Evolutionary conservation across 1,140 invertebrate genomes (phyloP), one percentile per base, ranked within the genome.

Genomic region (silkworm (Bombyx mori)): DNA sequence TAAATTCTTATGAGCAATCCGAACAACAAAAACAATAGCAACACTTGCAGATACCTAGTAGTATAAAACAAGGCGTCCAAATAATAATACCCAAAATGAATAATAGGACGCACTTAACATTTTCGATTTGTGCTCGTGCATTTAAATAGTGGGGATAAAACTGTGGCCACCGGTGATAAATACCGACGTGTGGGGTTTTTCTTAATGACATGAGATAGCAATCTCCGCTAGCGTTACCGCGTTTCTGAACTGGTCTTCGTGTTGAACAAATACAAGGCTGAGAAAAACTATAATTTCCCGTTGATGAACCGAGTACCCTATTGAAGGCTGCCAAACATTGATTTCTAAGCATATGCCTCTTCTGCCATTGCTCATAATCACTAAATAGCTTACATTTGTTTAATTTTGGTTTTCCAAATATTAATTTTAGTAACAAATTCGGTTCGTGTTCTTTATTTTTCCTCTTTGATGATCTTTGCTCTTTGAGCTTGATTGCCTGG

Each of bases 201-300:
- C 62, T 57, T 42, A 71, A 49, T 1, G 73, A 54, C 67, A 71
- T 71, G 7, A 69, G 56, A 49, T 71, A 76, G 50, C 71, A 76
- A 52, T 75, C 71, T 1, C 65, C 66, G 7, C 61, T 58, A 8
- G 60, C 53, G 42, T 53, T 44, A 35, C 26, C 26, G 26, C 26
- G 26, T 35, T 35, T 35, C 4, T 2, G 26, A 35, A 35, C 26
- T 35, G 26, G 26, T 35, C 26, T 35, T 35, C 26, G 26, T 35
- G 26, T 35, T 35, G 26, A 35, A 35, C 26, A 35, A 35, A 35
- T 5, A 35, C 26, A 35, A 5, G 26, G 26, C 26, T 35, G 26
- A 35, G 26, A 2, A 35, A 35, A 35, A 35, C 26, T 1, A 35
- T 35, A 35, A 5, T 35, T 35, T 35, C 26, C 26, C 26, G 4